These are phyloP conservation scores for Holotrichia oblita DNA, from an alignment of 1,140 invertebrate species.

Conservation along the genomic window DNA sequence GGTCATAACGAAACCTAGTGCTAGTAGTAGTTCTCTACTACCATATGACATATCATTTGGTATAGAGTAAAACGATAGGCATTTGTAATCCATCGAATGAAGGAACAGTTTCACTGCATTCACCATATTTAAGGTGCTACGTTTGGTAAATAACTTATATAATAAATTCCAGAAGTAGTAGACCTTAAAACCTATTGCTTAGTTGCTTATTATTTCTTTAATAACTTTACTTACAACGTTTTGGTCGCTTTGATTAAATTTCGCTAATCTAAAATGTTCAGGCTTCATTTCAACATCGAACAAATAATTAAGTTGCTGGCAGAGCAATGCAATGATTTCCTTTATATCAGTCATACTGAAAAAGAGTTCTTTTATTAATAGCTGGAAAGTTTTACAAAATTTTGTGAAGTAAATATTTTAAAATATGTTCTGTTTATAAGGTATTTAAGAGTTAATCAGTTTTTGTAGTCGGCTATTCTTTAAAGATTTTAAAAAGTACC, in stretches of 20 bases:
- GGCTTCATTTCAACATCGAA: conserved; percentile 42
- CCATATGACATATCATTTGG: conserved; percentile 39
- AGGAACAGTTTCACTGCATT: conserved; percentile 42
- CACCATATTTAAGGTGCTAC: background rate
- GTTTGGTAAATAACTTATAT: conserved; percentile 34
- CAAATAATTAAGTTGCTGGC: conserved; percentile 45
- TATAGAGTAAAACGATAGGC: too few relatives aligned
- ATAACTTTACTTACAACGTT: conserved; percentile 46
- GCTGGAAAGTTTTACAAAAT: too few relatives aligned
- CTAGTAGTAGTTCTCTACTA: conserved; percentile 47
- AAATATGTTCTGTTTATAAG: too few relatives aligned
- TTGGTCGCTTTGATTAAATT: conserved; percentile 46
- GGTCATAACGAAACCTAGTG: conserved; percentile 41
- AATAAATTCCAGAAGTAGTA: conserved; percentile 44
- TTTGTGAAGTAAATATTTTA: too few relatives aligned
- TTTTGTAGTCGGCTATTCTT: too few relatives aligned
- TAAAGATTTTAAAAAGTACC: too few relatives aligned
- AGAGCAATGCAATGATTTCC: conserved; percentile 39
- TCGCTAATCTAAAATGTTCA: conserved; percentile 46
- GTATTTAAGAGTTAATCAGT: too few relatives aligned
- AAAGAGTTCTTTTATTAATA: too few relatives aligned
- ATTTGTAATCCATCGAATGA: conserved; percentile 40
- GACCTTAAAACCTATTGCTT: conserved; percentile 39
- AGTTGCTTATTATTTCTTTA: background rate
- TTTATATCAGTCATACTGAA: conserved; percentile 39